Conservation (phyloP, 2,113 vertebrate species). For the Osmerus mordax region DNA sequence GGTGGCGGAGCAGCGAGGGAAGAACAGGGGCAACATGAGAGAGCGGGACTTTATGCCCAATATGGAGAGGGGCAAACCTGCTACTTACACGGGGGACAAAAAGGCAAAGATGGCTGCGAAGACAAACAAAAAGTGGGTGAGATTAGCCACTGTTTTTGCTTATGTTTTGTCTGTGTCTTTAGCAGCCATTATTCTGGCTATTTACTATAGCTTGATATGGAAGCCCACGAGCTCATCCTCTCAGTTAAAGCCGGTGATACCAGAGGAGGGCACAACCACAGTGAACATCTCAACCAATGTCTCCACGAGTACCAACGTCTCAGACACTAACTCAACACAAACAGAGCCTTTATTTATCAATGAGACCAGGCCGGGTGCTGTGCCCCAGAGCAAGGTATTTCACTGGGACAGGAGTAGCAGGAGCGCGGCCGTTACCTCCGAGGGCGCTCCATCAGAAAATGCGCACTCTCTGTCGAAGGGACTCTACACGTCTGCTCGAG, state of each 20-base stretch:
- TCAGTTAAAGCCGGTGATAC: constrained; percentile 48
- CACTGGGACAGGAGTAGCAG: constrained; percentile 46
- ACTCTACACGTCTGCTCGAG: constrained; percentile 46
- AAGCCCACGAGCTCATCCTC: constrained; percentile 77
- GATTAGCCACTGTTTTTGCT: constrained; percentile 94
- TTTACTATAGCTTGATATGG: constrained; percentile 98
- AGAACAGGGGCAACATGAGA: constrained; percentile 88
- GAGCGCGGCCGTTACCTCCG: constrained; percentile 31
- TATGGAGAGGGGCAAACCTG: constrained; percentile 93
- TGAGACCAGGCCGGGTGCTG: constrained; percentile 30
- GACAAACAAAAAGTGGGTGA: constrained; percentile 99
- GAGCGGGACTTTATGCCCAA: constrained; percentile 91
- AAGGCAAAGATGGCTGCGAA: constrained; percentile 99
- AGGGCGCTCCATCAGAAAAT: constrained; percentile 30
- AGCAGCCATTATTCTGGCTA: constrained; percentile 94
- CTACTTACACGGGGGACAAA: constrained; percentile 97
- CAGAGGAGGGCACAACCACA: constrained; percentile 46
- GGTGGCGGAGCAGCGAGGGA: constrained; percentile 89
- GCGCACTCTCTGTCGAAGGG: constrained; percentile 49
- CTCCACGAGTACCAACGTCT: constrained; percentile 45
- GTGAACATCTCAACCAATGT: constrained; percentile 58
- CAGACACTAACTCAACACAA: constrained; percentile 68
- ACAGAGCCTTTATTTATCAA: constrained; percentile 38
- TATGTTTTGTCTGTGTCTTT: constrained; percentile 96
- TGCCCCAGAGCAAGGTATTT: constrained; percentile 36